phyloP scores from a whole-genome alignment of 1,140 invertebrate species.

The Drosophila saltans region DNA sequence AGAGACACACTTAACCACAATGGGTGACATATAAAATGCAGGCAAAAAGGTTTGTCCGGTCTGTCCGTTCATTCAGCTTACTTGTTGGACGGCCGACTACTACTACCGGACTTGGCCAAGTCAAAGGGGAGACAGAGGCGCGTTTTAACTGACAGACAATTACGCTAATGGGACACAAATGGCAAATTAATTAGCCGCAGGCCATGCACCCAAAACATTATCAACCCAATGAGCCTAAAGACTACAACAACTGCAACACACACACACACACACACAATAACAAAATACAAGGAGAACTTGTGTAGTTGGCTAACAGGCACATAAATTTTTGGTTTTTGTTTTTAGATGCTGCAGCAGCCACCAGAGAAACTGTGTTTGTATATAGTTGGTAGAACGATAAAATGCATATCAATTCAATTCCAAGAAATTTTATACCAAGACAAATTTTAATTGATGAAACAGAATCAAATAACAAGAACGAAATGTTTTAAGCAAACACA shows the following conservation, averaged over 20 bases:
- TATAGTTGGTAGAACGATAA: not conserved
- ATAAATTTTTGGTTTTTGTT: not conserved
- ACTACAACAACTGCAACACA: not conserved
- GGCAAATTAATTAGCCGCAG: constrained; percentile 80
- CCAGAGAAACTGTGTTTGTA: not conserved
- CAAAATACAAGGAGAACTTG: constrained; percentile 19
- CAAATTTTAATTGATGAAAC: too few species aligned
- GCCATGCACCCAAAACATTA: constrained; percentile 30
- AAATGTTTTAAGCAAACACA: too few species aligned
- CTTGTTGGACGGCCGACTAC: too few species aligned
- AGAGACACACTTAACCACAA: constrained; percentile 30
- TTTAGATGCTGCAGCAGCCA: not conserved
- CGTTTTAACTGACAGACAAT: constrained; percentile 77
- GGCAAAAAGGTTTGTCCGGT: constrained; percentile 3
- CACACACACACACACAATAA: not conserved
- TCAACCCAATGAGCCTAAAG: constrained; percentile 15
- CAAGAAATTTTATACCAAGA: not conserved
- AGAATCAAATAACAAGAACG: too few species aligned
- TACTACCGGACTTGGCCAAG: constrained; percentile 36
- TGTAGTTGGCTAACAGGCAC: constrained; percentile 2
- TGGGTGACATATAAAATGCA: constrained; percentile 62
- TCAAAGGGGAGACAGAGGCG: constrained; percentile 69
- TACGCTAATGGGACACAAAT: constrained; percentile 82
- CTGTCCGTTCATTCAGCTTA: not conserved
- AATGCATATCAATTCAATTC: not conserved